Conservation (phyloP, 92 coral and sea anemone species). For the Micromussa lordhowensis region DNA sequence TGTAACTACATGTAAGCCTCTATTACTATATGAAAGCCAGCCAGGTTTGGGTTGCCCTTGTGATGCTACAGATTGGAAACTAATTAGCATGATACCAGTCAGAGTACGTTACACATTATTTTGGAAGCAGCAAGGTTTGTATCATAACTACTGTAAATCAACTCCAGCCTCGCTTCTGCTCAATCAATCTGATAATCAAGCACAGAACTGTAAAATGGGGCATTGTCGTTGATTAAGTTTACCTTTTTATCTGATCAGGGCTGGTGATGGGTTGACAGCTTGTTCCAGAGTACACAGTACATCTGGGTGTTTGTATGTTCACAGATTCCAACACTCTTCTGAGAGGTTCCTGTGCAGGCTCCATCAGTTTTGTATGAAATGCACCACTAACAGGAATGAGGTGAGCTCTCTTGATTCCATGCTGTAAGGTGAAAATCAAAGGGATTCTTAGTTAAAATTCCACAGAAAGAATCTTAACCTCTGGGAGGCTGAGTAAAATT, state of each 20-base stretch:
- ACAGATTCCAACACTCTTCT: conserved; percentile 60
- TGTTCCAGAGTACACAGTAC: conserved; percentile 88
- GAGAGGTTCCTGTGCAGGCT: conserved; percentile 78
- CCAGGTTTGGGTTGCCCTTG: too few relatives aligned
- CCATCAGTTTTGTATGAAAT: conserved; percentile 91
- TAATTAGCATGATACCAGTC: too few relatives aligned
- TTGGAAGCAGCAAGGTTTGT: too few relatives aligned
- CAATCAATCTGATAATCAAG: too few relatives aligned
- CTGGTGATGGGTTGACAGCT: conserved; percentile 81
- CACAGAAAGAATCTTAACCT: background rate
- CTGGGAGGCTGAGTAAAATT: background rate
- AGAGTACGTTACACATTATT: too few relatives aligned
- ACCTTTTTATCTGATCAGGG: conserved; percentile 82
- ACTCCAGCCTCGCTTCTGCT: too few relatives aligned
- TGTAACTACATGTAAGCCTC: too few relatives aligned
- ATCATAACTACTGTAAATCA: too few relatives aligned
- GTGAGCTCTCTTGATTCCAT: conserved; percentile 79
- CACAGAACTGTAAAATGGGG: too few relatives aligned
- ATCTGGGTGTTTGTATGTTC: conserved; percentile 58
- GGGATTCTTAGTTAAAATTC: background rate
- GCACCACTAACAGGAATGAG: conserved; percentile 94
- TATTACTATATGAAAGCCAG: too few relatives aligned
- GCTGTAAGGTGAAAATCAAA: conserved; percentile 51
- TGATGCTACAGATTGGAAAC: too few relatives aligned
- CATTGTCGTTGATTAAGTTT: background rate